Percentiles rank a stretch among this genome's conserved stretches.
Conservation (phyloP, 2,888 invertebrate genomes). For the Pterostichus madidus region DNA sequence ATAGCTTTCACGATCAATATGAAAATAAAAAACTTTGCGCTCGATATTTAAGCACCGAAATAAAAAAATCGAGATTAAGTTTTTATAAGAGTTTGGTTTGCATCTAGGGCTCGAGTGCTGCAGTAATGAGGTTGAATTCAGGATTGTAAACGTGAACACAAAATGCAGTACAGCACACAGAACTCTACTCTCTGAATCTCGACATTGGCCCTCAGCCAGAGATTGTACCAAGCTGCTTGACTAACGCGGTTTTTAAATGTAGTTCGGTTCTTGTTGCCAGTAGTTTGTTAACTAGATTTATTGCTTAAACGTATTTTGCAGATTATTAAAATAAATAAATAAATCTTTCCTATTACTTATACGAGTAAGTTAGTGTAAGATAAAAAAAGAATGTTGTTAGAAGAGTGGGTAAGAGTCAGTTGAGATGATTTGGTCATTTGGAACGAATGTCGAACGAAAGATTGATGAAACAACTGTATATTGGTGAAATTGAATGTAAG, state of each 20-base stretch:
- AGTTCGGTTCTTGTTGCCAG: background rate
- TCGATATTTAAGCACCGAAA: background rate
- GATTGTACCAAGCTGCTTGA: slow-evolving; percentile 6
- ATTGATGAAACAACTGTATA: no score
- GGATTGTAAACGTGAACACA: background rate
- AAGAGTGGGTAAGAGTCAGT: no score
- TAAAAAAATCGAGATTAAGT: background rate
- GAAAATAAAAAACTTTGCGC: no score
- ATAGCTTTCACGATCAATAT: no score
- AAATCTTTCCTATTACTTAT: background rate
- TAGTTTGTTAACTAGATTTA: background rate
- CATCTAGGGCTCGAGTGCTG: background rate
- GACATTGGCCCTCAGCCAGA: slow-evolving; percentile 1
- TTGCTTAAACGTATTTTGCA: background rate
- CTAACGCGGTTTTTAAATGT: slow-evolving; percentile 9
- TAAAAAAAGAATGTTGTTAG: no score
- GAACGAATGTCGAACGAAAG: no score
- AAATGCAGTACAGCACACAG: background rate
- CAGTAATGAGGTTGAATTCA: slow-evolving; percentile 5
- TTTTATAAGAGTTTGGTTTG: background rate
- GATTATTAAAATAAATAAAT: background rate
- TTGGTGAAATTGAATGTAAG: no score
- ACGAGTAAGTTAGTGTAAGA: no score
- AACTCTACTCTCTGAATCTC: background rate
- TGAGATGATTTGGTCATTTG: no score